These are phyloP conservation scores for Archivesica marissinica DNA, from an alignment of 1,140 invertebrate species.

Conservation along the genomic window DNA sequence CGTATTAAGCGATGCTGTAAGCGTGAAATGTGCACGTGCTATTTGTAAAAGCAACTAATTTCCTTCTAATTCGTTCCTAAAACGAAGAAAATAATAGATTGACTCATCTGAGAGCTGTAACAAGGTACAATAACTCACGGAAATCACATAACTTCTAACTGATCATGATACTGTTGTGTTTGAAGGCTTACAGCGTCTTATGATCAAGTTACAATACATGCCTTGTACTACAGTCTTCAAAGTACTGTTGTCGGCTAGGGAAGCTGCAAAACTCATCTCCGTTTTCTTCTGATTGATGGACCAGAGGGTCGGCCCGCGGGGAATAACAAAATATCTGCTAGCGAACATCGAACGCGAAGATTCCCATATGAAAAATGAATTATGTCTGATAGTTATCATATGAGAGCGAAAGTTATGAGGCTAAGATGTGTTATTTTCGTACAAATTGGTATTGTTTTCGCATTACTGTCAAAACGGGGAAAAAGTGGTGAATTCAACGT, in stretches of 20 bases:
- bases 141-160: slow-evolving; percentile 22
- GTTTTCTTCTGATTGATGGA: slow-evolving; percentile 36
- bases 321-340: slow-evolving; percentile 47
- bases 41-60: no score
- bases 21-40: no score
- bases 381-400: slow-evolving; percentile 59
- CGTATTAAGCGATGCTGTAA: no score
- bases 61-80: no score
- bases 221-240: slow-evolving; percentile 32
- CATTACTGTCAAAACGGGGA: slow-evolving; percentile 58
- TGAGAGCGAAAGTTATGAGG: slow-evolving; percentile 43
- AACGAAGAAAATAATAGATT: background rate
- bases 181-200: slow-evolving; percentile 3
- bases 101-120: background rate
- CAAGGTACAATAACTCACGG: background rate
- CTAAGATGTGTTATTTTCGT: slow-evolving; percentile 56
- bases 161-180: slow-evolving; percentile 16
- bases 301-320: slow-evolving; percentile 27
- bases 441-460: slow-evolving; percentile 63
- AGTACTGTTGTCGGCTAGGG: slow-evolving; percentile 6
- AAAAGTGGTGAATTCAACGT: slow-evolving; percentile 28
- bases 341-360: slow-evolving; percentile 19
- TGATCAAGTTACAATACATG: slow-evolving; percentile 39
- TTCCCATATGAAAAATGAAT: slow-evolving; percentile 63
- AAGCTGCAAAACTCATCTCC: slow-evolving; percentile 43